Evolutionary conservation across 2,113 vertebrate genomes (phyloP).

Genomic region (Macroglossus sobrinus): DNA sequence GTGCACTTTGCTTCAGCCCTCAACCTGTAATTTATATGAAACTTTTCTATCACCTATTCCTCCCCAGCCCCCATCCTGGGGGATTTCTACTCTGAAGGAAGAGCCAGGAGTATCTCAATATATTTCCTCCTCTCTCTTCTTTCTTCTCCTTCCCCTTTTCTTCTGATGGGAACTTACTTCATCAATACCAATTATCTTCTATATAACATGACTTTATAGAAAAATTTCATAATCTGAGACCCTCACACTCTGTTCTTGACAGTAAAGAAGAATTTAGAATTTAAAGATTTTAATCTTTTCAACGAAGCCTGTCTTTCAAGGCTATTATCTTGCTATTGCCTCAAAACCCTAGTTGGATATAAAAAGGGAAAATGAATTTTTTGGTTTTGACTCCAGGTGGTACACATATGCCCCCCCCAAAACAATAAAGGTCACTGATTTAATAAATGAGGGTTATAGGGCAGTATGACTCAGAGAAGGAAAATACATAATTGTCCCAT

Average conservation of each 20-base stretch:
- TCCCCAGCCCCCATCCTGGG: background rate
- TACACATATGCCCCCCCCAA: background rate
- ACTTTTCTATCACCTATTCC: background rate
- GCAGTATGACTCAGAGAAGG: background rate
- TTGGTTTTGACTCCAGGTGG: background rate
- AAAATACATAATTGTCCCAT: background rate
- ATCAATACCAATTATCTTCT: background rate
- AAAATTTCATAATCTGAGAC: background rate
- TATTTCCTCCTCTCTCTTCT: background rate
- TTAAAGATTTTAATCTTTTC: background rate
- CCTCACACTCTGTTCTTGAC: background rate
- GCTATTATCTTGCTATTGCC: background rate
- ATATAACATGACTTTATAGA: background rate
- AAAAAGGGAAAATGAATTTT: background rate
- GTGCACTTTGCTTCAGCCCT: background rate
- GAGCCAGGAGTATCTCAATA: background rate
- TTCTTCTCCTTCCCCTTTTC: background rate
- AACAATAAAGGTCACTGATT: background rate
- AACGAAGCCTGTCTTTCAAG: background rate
- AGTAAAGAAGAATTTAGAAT: background rate
- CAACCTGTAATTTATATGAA: accelerated
- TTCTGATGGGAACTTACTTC: background rate
- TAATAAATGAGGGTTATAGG: background rate
- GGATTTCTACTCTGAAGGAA: background rate
- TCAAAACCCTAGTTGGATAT: background rate